A percentile compares a stretch with the other conserved stretches of the same genome.
Conservation (phyloP, 1,140 invertebrate species). For the Andricus grossulariae region DNA sequence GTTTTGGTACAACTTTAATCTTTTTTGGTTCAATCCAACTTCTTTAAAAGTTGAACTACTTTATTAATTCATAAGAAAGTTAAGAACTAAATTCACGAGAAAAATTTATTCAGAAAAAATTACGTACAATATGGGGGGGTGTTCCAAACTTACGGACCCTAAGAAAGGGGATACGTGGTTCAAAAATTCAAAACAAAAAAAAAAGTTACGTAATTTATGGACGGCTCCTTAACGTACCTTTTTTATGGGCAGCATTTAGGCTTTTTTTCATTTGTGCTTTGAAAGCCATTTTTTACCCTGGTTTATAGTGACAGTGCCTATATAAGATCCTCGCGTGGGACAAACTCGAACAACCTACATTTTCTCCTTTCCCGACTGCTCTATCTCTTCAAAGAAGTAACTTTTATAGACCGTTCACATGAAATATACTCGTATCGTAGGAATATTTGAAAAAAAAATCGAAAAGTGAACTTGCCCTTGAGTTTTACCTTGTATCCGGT, state of each 20-base stretch:
- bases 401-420: constrained; percentile 9
- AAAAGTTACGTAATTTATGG: no score
- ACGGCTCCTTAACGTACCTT: no score
- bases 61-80: no score
- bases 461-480: background rate
- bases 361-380: constrained; percentile 9
- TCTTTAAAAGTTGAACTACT: no score
- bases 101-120: no score
- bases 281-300: background rate
- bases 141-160: no score
- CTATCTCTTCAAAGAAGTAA: constrained; percentile 13
- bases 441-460: constrained; percentile 9
- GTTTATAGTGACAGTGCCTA: background rate
- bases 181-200: no score
- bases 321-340: background rate
- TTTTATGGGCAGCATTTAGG: background rate
- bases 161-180: no score
- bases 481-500: background rate
- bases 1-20: no score
- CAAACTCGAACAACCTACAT: constrained; percentile 19
- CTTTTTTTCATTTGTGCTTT: background rate
- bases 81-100: no score
- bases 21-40: no score
- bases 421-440: background rate
- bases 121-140: no score